Conservation (phyloP, 2,113 vertebrate genomes). For the Uria aalge region DNA sequence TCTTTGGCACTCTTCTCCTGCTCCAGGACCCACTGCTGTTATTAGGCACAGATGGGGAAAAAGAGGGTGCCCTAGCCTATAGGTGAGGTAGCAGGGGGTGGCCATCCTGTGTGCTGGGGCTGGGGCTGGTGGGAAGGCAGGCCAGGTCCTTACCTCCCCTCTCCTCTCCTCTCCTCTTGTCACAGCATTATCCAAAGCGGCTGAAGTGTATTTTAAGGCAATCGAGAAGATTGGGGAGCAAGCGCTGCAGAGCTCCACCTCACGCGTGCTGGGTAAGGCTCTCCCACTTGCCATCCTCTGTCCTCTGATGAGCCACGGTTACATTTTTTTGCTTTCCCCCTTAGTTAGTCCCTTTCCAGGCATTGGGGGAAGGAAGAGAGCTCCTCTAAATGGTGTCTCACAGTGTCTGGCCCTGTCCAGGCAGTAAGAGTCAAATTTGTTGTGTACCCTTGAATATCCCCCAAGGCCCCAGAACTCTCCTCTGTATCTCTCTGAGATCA, state of each 20-base stretch:
- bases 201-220: constrained; percentile 88
- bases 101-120: background rate
- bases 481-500: background rate
- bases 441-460: background rate
- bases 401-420: background rate
- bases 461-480: background rate
- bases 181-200: constrained; percentile 82
- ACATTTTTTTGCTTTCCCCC: rapidly evolving
- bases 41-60: background rate
- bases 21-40: background rate
- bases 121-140: background rate
- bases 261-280: constrained; percentile 83
- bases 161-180: background rate
- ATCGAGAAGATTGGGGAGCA: constrained; percentile 89
- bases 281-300: background rate
- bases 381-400: background rate
- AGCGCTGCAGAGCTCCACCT: constrained; percentile 84
- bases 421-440: background rate
- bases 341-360: background rate
- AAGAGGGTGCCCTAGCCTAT: background rate
- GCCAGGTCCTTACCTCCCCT: background rate
- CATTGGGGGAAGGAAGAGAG: background rate
- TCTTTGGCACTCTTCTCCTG: background rate
- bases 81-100: rapidly evolving
- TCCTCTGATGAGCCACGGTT: background rate